A percentile compares a stretch with the other conserved stretches of the same genome.
Conservation (phyloP, 2,797 vertebrate genomes). For the Coregonus ussuriensis region DNA sequence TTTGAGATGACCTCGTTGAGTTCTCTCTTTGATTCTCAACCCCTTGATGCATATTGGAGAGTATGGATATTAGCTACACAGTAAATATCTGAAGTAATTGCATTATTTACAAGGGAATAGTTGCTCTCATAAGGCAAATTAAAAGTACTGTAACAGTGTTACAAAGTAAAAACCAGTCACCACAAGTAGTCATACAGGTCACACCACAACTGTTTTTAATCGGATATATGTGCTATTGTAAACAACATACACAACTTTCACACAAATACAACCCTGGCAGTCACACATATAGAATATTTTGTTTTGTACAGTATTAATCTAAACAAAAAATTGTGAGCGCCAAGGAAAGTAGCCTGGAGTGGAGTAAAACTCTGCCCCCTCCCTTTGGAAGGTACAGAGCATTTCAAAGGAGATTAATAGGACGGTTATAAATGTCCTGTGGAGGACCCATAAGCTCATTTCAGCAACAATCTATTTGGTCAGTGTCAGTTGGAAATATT, state of each 20-base stretch:
- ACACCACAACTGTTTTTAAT: too few relatives aligned
- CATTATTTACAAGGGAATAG: not conserved
- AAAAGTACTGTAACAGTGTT: too few relatives aligned
- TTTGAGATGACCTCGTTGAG: not conserved
- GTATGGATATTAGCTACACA: not conserved
- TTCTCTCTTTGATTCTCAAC: too few relatives aligned
- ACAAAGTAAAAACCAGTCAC: too few relatives aligned
- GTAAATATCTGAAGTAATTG: slow-evolving; percentile 19
- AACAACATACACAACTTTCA: not conserved
- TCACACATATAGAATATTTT: not conserved
- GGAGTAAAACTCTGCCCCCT: slow-evolving; percentile 45
- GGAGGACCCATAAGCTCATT: slow-evolving; percentile 55
- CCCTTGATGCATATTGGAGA: too few relatives aligned
- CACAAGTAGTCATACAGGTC: too few relatives aligned
- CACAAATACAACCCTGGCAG: not conserved
- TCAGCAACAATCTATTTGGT: slow-evolving; percentile 62
- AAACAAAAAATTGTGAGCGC: slow-evolving; percentile 36
- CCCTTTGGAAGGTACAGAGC: slow-evolving; percentile 48
- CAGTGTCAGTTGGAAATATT: slow-evolving; percentile 66
- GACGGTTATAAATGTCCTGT: slow-evolving; percentile 47
- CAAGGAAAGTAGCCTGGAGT: slow-evolving; percentile 34
- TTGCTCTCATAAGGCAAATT: too few relatives aligned
- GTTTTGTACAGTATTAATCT: slow-evolving; percentile 39
- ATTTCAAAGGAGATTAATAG: slow-evolving; percentile 69
- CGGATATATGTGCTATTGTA: not conserved